phyloP scores from a whole-genome alignment of 2,888 invertebrate species.

The Adela reaumurella region DNA sequence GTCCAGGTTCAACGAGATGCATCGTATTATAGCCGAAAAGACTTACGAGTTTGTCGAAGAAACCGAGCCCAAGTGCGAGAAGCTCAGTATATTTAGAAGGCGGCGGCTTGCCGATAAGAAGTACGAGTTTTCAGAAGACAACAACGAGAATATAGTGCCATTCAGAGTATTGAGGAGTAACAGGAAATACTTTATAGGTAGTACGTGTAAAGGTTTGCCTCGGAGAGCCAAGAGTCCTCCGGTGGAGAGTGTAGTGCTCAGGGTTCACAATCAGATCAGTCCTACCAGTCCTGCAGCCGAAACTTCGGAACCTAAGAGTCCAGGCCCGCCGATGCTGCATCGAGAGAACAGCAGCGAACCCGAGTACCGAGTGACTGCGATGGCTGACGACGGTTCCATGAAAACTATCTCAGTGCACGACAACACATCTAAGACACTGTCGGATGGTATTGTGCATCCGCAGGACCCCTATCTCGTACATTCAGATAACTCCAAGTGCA shows the following conservation, averaged over 20 bases:
- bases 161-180: constrained; percentile 60
- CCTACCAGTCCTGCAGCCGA: constrained; percentile 28
- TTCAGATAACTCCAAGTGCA: constrained; percentile 56
- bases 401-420: constrained; percentile 49
- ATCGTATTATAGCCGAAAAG: constrained; percentile 61
- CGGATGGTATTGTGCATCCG: constrained; percentile 40
- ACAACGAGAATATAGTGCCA: constrained; percentile 63
- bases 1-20: constrained; percentile 50
- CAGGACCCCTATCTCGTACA: constrained; percentile 50
- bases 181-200: constrained; percentile 47
- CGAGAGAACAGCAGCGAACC: constrained; percentile 43
- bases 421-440: constrained; percentile 47
- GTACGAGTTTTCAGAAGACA: constrained; percentile 85
- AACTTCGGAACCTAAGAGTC: constrained; percentile 25
- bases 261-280: constrained; percentile 46
- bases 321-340: constrained; percentile 22
- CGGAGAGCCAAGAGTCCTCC: constrained; percentile 41
- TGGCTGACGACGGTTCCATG: constrained; percentile 49
- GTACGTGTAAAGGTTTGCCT: constrained; percentile 26
- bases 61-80: constrained; percentile 75
- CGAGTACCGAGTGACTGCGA: constrained; percentile 47
- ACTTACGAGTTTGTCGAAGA: constrained; percentile 86
- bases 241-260: constrained; percentile 38
- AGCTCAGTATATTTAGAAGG: constrained; percentile 81
- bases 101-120: constrained; percentile 86